Evolutionary conservation across 2,888 invertebrate genomes (phyloP).

Genomic region (Melipona beecheii): DNA sequence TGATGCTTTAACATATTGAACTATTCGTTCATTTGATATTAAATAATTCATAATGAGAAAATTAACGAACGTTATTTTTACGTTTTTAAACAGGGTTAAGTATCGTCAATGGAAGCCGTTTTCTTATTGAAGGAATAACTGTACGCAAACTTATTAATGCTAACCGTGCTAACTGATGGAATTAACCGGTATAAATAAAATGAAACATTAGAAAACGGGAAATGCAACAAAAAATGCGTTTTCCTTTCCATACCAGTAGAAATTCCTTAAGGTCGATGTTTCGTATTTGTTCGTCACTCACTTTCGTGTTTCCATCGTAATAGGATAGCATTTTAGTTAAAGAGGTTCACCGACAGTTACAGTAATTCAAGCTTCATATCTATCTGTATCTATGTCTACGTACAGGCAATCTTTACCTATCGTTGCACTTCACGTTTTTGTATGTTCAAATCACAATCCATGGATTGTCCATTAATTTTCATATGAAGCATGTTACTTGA

Average conservation of each 20-base stretch:
- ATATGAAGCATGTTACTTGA: not conserved
- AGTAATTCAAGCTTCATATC: constrained; percentile 30
- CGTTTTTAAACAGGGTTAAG: not conserved
- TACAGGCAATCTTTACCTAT: not conserved
- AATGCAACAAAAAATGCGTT: constrained; percentile 36
- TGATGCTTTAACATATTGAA: not conserved
- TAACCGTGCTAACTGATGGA: not conserved
- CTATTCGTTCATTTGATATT: not conserved
- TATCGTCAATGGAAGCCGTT: constrained; percentile 7
- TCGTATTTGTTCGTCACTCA: constrained; percentile 47
- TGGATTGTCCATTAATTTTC: not conserved
- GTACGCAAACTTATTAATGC: constrained; percentile 11
- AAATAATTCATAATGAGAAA: not conserved
- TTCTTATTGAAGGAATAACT: constrained; percentile 21
- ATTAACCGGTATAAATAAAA: constrained; percentile 9
- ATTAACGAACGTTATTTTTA: not conserved
- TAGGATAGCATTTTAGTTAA: constrained; percentile 39
- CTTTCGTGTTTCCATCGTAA: constrained; percentile 40
- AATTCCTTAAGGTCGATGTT: constrained; percentile 17
- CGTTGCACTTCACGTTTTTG: too few relatives aligned
- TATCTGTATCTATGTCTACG: not conserved
- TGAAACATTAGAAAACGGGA: constrained; percentile 35
- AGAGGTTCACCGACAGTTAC: constrained; percentile 26
- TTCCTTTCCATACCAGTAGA: constrained; percentile 25
- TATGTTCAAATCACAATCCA: not conserved